phyloP scores from a whole-genome alignment of 2,113 vertebrate species.

The Himantopus leucocephalus region DNA sequence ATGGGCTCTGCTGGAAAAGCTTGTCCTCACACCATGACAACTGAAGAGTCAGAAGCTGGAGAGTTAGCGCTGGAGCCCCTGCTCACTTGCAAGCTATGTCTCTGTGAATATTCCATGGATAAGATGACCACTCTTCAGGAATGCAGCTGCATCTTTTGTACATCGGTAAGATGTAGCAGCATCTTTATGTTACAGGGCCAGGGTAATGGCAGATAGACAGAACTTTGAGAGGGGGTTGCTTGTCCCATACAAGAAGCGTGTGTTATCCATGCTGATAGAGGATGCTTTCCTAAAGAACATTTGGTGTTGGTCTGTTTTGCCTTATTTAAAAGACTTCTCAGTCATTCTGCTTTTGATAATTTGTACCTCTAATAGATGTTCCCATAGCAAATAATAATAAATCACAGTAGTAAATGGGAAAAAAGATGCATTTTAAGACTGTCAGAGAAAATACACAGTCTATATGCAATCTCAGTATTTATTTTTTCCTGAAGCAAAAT shows the following conservation, averaged over 20 bases:
- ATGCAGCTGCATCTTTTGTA: slow-evolving; percentile 90
- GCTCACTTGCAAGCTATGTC: slow-evolving; percentile 91
- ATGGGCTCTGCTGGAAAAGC: slow-evolving; percentile 59
- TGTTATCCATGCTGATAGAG: background rate
- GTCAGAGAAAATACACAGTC: background rate
- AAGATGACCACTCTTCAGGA: slow-evolving; percentile 83
- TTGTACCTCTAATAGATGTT: background rate
- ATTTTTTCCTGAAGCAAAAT: background rate
- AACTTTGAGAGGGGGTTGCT: background rate
- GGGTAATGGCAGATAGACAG: background rate
- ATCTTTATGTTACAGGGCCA: fast-evolving
- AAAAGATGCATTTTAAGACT: background rate
- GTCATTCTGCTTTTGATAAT: background rate
- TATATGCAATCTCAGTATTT: background rate
- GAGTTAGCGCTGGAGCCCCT: slow-evolving; percentile 62
- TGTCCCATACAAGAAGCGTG: background rate
- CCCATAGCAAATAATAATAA: background rate
- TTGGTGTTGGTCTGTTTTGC: background rate
- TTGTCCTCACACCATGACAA: slow-evolving; percentile 72
- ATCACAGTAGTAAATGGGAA: background rate
- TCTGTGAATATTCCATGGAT: slow-evolving; percentile 82
- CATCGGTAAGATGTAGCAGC: slow-evolving; percentile 72
- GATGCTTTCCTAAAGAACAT: background rate
- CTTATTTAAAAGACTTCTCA: background rate
- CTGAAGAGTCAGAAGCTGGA: slow-evolving; percentile 60